A percentile compares a stretch with the other conserved stretches of the same genome.
Conservation (phyloP, 2,888 invertebrate species). For the Hirudinaria manillensis region DNA sequence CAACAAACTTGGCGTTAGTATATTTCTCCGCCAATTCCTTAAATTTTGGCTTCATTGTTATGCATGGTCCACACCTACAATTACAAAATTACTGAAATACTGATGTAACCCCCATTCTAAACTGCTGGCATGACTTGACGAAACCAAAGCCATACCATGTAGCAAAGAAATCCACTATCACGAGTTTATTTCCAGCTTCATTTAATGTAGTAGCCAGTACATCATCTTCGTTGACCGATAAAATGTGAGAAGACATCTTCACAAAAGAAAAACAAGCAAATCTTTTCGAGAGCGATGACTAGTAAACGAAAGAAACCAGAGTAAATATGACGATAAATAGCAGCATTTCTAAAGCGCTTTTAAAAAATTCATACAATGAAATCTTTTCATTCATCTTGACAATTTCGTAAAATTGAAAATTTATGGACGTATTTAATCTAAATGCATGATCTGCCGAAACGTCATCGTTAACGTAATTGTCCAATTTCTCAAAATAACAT, state of each 20-base stretch:
- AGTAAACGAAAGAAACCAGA: slow-evolving; percentile 1
- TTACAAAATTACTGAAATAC: background rate
- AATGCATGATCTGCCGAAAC: no score
- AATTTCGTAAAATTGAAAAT: no score
- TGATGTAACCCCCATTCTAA: no score
- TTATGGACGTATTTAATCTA: no score
- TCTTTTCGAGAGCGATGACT: background rate
- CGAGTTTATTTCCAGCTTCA: slow-evolving; percentile 77
- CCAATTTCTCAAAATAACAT: no score
- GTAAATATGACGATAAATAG: no score
- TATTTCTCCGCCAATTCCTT: slow-evolving; percentile 81
- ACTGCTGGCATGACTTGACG: no score
- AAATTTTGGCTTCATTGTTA: slow-evolving; percentile 84
- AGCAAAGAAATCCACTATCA: slow-evolving; percentile 90
- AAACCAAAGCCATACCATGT: slow-evolving; percentile 67
- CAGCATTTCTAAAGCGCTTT: no score
- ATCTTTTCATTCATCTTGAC: no score
- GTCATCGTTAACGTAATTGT: no score
- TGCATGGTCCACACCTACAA: slow-evolving; percentile 90
- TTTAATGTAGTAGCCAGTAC: slow-evolving; percentile 25
- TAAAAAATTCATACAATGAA: no score
- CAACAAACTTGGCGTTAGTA: slow-evolving; percentile 78
- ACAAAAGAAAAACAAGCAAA: no score
- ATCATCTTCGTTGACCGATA: slow-evolving; percentile 6
- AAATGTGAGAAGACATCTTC: background rate